These are phyloP conservation scores for Gortyna flavago DNA, from an alignment of 2,888 invertebrate genomes.

Conservation along the genomic window DNA sequence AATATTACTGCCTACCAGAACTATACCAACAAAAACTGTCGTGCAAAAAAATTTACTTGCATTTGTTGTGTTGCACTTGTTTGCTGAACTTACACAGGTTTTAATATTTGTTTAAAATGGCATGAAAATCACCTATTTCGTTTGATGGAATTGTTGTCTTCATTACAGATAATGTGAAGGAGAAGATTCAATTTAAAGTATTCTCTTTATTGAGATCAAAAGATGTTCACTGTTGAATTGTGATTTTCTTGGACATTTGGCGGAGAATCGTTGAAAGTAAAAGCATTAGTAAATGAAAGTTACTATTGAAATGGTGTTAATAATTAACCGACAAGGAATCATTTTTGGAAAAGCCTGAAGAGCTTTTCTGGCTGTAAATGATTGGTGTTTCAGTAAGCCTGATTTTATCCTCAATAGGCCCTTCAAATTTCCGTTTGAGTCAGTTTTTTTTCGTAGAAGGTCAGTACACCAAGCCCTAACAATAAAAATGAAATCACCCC, in stretches of 20 bases:
- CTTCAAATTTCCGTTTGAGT: not conserved
- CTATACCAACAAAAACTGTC: slow-evolving; percentile 18
- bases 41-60: slow-evolving; percentile 21
- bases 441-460: not conserved
- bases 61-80: slow-evolving; percentile 24
- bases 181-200: not conserved
- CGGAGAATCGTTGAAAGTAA: not conserved
- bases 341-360: slow-evolving; percentile 12
- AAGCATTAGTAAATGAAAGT: not conserved
- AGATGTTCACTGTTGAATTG: no score
- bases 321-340: not conserved
- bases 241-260: not conserved
- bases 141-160: not conserved
- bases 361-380: not conserved
- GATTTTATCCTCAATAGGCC: not conserved
- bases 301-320: not conserved
- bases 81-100: slow-evolving; percentile 16
- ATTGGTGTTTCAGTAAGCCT: not conserved
- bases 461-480: slow-evolving; percentile 3
- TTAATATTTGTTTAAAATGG: slow-evolving; percentile 6
- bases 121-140: not conserved
- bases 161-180: not conserved
- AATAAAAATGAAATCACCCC: slow-evolving; percentile 18
- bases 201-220: not conserved
- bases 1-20: slow-evolving; percentile 70